A percentile compares a stretch with the other conserved stretches of the same genome.
Conservation (phyloP, 1,140 invertebrate species). For the Hetaerina americana region DNA sequence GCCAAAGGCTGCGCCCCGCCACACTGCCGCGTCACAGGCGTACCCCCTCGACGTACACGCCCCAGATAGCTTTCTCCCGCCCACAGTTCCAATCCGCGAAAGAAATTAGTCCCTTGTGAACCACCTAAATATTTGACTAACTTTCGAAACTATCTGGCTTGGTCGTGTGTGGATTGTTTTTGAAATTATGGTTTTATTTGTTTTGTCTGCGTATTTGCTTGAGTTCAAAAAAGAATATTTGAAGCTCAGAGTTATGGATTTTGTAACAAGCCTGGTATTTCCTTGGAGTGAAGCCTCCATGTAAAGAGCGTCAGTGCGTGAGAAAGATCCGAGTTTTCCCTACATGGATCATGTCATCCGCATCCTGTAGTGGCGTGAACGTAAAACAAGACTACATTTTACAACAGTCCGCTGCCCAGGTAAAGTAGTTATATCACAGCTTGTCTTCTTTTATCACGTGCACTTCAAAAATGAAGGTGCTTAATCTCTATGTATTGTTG, state of each 20-base stretch:
- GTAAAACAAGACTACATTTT: not conserved
- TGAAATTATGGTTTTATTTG: not conserved
- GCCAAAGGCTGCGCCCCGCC: not conserved
- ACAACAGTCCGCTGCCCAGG: not conserved
- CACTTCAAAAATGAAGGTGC: too few relatives aligned
- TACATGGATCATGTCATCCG: not conserved
- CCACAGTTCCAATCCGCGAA: not conserved
- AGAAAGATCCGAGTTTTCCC: not conserved
- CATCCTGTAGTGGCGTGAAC: not conserved
- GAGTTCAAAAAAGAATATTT: not conserved
- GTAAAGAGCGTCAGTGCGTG: not conserved
- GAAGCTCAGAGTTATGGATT: not conserved
- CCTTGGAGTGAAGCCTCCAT: not conserved
- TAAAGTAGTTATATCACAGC: not conserved
- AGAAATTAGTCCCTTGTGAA: not conserved
- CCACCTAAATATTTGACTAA: not conserved
- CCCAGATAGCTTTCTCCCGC: not conserved
- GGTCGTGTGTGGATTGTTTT: not conserved
- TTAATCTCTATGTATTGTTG: too few relatives aligned
- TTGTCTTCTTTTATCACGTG: too few relatives aligned
- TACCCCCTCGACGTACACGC: not conserved
- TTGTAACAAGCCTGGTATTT: not conserved
- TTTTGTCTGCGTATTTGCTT: not conserved
- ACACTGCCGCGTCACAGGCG: not conserved
- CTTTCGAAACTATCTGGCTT: not conserved